phyloP scores from a whole-genome alignment of 2,113 vertebrate species.

The Paraplagusia blochii region DNA sequence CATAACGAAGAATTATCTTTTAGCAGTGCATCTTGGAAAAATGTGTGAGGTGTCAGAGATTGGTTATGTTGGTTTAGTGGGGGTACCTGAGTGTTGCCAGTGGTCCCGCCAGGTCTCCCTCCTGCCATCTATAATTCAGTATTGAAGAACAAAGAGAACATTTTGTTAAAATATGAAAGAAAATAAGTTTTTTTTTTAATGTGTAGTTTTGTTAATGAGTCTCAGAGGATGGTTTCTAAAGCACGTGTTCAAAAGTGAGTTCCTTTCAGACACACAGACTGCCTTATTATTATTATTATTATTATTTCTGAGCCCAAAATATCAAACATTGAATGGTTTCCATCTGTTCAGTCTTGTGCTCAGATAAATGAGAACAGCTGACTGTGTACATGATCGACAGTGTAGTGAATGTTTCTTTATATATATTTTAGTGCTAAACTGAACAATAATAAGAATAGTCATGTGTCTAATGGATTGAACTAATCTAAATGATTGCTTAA shows the following conservation, averaged over 20 bases:
- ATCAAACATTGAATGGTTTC: neutral
- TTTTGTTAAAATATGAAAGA: slow-evolving; percentile 36
- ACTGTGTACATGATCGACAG: neutral
- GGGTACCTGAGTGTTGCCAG: slow-evolving; percentile 78
- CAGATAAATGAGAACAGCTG: neutral
- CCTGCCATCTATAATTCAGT: slow-evolving; percentile 74
- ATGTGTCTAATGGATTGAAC: no score
- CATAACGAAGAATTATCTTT: no score
- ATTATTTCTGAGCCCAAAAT: neutral
- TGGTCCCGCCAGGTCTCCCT: slow-evolving; percentile 77
- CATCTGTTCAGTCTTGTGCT: neutral
- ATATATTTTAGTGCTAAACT: no score
- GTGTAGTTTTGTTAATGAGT: slow-evolving; percentile 61
- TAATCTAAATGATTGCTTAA: no score
- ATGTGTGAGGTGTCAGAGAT: neutral
- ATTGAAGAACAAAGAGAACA: slow-evolving; percentile 37
- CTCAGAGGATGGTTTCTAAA: slow-evolving; percentile 19
- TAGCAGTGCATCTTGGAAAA: neutral
- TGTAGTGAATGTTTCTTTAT: slow-evolving; percentile 1
- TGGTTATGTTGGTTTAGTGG: neutral
- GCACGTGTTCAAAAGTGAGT: slow-evolving; percentile 1
- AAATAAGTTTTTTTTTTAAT: slow-evolving; percentile 57
- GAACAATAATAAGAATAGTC: no score
- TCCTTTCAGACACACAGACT: neutral
- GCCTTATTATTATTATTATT: no score